phyloP scores from a whole-genome alignment of 2,797 vertebrate species.

The Lophotriccus pileatus region DNA sequence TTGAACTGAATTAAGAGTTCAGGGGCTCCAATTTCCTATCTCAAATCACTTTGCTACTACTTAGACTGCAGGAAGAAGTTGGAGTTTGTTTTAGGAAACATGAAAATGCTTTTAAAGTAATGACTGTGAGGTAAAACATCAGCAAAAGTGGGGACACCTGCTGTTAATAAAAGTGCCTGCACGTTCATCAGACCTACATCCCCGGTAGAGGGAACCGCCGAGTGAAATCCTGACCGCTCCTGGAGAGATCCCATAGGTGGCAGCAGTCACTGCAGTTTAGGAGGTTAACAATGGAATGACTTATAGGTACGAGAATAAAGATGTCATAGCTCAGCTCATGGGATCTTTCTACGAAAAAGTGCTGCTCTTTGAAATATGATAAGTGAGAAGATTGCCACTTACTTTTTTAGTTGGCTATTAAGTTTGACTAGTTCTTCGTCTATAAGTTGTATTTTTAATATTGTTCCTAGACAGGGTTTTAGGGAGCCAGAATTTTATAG shows the following conservation, averaged over 20 bases:
- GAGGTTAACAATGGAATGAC: slow-evolving; percentile 67
- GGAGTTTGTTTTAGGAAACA: slow-evolving; percentile 75
- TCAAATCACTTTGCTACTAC: slow-evolving; percentile 64
- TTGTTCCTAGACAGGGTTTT: background rate
- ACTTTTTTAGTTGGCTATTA: slow-evolving; percentile 66
- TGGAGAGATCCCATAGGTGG: slow-evolving; percentile 83
- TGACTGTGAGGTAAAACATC: slow-evolving; percentile 67
- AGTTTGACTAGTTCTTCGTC: slow-evolving; percentile 69
- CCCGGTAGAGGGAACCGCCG: slow-evolving; percentile 57
- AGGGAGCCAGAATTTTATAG: slow-evolving; percentile 40
- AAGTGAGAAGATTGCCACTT: slow-evolving; percentile 66
- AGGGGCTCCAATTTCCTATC: slow-evolving; percentile 38
- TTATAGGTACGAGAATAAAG: slow-evolving; percentile 62
- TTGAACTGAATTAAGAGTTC: slow-evolving; percentile 67
- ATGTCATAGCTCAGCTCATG: slow-evolving; percentile 65
- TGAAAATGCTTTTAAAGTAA: slow-evolving; percentile 78
- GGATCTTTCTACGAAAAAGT: slow-evolving; percentile 65
- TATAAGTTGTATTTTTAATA: slow-evolving; percentile 56
- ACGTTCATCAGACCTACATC: slow-evolving; percentile 43
- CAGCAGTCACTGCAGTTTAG: slow-evolving; percentile 83
- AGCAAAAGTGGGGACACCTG: slow-evolving; percentile 83
- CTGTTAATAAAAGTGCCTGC: slow-evolving; percentile 81
- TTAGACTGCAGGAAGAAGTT: slow-evolving; percentile 64
- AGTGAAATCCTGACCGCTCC: slow-evolving; percentile 43
- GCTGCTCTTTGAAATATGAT: slow-evolving; percentile 75